Percentiles rank a stretch among this genome's conserved stretches.
phyloP scores from a whole-genome alignment of 1,140 invertebrate species.

The Diachasmimorpha longicaudata region DNA sequence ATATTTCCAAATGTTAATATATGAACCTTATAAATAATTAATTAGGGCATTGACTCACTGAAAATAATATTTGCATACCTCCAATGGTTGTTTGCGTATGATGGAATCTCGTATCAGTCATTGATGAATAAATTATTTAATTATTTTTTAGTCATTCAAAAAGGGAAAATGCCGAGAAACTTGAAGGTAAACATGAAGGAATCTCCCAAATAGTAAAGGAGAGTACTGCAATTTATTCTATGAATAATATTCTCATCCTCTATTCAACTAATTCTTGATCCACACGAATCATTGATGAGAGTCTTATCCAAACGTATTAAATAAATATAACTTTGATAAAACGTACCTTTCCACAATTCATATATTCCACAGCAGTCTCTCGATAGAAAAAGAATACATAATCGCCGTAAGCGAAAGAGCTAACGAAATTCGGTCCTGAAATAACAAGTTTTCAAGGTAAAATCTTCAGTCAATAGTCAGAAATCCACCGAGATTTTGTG shows the following conservation, averaged over 20 bases:
- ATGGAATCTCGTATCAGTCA: too few species aligned
- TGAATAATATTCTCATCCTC: background rate
- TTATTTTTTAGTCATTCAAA: too few species aligned
- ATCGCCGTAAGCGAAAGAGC: slow-evolving; percentile 87
- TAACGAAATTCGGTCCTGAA: slow-evolving; percentile 91
- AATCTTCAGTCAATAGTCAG: background rate
- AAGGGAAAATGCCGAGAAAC: too few species aligned
- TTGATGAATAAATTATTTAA: too few species aligned
- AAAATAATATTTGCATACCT: too few species aligned
- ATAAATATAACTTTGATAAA: slow-evolving; percentile 15
- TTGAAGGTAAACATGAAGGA: too few species aligned
- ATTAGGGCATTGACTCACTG: too few species aligned
- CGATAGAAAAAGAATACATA: slow-evolving; percentile 98
- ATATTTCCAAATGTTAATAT: too few species aligned
- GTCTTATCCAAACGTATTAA: background rate
- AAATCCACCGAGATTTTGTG: background rate
- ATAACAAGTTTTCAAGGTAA: slow-evolving; percentile 32
- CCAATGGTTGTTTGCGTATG: too few species aligned
- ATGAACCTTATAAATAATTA: too few species aligned
- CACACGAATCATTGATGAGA: background rate
- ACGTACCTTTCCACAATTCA: slow-evolving; percentile 91
- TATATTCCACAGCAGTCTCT: slow-evolving; percentile 93
- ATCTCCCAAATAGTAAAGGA: too few species aligned
- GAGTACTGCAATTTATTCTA: background rate
- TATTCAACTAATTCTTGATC: background rate